These are phyloP conservation scores for Macrosteles quadrilineatus DNA, from an alignment of 1,140 invertebrate species.

Conservation along the genomic window DNA sequence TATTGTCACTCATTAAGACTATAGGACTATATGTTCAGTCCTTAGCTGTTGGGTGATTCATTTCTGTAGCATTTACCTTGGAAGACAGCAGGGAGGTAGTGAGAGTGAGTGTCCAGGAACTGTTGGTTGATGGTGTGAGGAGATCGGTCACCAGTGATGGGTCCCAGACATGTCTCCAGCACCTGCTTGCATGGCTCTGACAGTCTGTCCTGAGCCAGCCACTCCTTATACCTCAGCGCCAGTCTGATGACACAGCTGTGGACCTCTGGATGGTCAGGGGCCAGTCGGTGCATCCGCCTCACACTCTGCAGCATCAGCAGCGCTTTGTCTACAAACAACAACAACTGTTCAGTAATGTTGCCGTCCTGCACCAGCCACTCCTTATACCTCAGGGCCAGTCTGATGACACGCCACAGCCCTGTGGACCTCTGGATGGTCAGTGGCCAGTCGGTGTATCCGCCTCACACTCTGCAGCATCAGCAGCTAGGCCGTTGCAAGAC, in stretches of 20 bases:
- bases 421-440: slow-evolving; percentile 78
- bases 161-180: slow-evolving; percentile 68
- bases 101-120: slow-evolving; percentile 62
- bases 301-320: slow-evolving; percentile 89
- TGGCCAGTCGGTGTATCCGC: slow-evolving; percentile 73
- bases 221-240: slow-evolving; percentile 37
- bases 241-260: slow-evolving; percentile 78
- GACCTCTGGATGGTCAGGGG: slow-evolving; percentile 73
- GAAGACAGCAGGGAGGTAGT: slow-evolving; percentile 67
- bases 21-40: too few relatives aligned
- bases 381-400: slow-evolving; percentile 47
- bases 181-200: slow-evolving; percentile 70
- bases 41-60: too few relatives aligned
- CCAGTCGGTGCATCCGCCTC: slow-evolving; percentile 77
- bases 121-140: slow-evolving; percentile 68
- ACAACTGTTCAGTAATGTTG: too few relatives aligned
- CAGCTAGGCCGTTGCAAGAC: too few relatives aligned
- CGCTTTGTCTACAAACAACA: slow-evolving; percentile 61
- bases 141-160: slow-evolving; percentile 62
- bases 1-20: too few relatives aligned
- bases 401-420: slow-evolving; percentile 78
- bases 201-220: slow-evolving; percentile 48
- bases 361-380: slow-evolving; percentile 42
- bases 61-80: too few relatives aligned
- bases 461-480: slow-evolving; percentile 91